Base-by-base conservation (phyloP, 1,140 invertebrate species). In the Galleria mellonella region DNA sequence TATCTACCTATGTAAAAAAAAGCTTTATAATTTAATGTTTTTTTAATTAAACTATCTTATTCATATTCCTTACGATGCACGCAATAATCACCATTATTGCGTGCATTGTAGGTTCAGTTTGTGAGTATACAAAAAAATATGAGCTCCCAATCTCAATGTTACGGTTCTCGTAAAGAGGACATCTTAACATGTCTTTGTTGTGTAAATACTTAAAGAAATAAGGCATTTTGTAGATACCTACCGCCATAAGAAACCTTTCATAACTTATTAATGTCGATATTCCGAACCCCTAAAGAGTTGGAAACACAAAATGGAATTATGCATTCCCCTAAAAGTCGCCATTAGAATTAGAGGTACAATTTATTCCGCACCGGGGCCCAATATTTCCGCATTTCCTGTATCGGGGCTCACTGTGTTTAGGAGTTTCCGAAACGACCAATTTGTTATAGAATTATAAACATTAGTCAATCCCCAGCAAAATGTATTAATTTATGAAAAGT, bases 261-360 rank as follows among this genome's bases (percentile, higher is more conserved):
- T 58, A 78, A 71, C 68, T 67, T 75, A 81, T 79, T 82, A 77
- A 73, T 75, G 68, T 61, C 67, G 62, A 72, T 74, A 67, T 66
- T 64, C 46, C 68, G 58, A 70, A 62, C 71, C 72, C 72, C 65
- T 66, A 84, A 84, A 82, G 77, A 82, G 76, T 83, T 82, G 65
- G 59, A 70, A 72, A 72, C 72, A 78, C 65, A 66, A 72, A 82
- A 84, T 75, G 72, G 76, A 83, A 83, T 83, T 81, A 83, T 65
- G 51, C 61, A 62, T 64, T 73, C 76, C 73, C 76, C 73, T 70
- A 68, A 74, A 75, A 81, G 66, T 71, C 59, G 65, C 62, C 63
- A 81, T 75, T 65, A 71, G 65, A 75, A 73, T 81, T 81, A 73
- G 65, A 74, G 61, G 51, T 49, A 62, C 65, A 79, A 72, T 74